Percentiles rank a stretch among this genome's conserved stretches.
These are phyloP conservation scores for Protodeltote pygarga DNA, from an alignment of 2,888 invertebrate genomes.

Conservation along the genomic window DNA sequence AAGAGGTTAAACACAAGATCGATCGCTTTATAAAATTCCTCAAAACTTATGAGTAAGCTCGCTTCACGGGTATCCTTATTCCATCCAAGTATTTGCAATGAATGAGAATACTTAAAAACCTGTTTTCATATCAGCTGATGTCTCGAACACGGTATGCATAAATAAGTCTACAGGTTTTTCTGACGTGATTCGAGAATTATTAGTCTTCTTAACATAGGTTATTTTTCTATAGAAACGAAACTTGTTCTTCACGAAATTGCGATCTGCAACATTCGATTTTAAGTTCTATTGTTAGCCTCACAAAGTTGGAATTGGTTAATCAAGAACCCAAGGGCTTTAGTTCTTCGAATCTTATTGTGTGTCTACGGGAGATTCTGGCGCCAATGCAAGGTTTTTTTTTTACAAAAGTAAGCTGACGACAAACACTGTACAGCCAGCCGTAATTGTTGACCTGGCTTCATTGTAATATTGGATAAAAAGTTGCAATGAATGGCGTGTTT, in stretches of 20 bases:
- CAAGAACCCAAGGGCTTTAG: conserved; percentile 34
- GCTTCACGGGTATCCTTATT: conserved; percentile 27
- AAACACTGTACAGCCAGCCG: conserved; percentile 15
- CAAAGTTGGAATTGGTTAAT: conserved; percentile 25
- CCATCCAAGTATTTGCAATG: conserved; percentile 55
- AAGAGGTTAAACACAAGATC: conserved; percentile 8
- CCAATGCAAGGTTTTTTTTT: conserved; percentile 41
- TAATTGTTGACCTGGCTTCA: conserved; percentile 17
- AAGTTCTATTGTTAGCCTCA: conserved; percentile 9
- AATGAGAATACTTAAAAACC: conserved; percentile 71
- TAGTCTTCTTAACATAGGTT: conserved; percentile 55
- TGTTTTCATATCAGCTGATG: conserved; percentile 80
- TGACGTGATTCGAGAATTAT: conserved; percentile 67
- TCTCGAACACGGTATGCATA: conserved; percentile 68
- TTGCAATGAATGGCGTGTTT: conserved; percentile 8
- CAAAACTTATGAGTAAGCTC: conserved; percentile 8
- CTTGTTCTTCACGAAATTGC: conserved; percentile 45
- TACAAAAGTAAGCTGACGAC: conserved; percentile 16
- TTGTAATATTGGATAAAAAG: conserved; percentile 23
- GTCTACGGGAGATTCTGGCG: conserved; percentile 55
- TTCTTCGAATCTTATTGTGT: conserved; percentile 55
- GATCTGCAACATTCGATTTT: conserved; percentile 20
- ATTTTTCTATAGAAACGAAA: conserved; percentile 58
- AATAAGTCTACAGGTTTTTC: conserved; percentile 62
- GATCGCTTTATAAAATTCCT: conserved; percentile 20